These are phyloP conservation scores for Musca domestica DNA, from an alignment of 1,140 invertebrate genomes.

Conservation along the genomic window DNA sequence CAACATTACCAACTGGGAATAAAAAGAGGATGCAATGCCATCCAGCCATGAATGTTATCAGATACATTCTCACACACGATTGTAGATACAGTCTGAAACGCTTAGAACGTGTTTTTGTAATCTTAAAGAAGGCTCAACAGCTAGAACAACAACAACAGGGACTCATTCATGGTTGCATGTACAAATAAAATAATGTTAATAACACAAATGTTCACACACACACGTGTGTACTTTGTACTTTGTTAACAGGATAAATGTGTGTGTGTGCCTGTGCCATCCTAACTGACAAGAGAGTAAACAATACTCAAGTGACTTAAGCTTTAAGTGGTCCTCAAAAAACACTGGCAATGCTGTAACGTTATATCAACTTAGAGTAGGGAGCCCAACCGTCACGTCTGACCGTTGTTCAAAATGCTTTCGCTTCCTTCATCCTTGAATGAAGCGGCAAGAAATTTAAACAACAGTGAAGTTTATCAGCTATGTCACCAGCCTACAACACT, in stretches of 20 bases:
- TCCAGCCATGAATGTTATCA: too few relatives aligned
- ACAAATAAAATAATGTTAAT: too few relatives aligned
- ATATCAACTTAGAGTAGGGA: too few relatives aligned
- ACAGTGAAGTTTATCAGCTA: neutral
- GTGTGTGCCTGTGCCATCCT: too few relatives aligned
- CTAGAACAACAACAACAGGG: neutral
- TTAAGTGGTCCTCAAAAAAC: slow-evolving; percentile 4
- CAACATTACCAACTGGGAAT: too few relatives aligned
- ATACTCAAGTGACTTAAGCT: slow-evolving; percentile 13
- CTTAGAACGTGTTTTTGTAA: too few relatives aligned
- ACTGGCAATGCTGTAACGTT: neutral
- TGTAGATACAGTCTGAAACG: too few relatives aligned
- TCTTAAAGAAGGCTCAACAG: neutral
- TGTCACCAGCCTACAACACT: neutral
- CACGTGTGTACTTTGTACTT: neutral
- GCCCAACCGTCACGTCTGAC: too few relatives aligned
- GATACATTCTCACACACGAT: too few relatives aligned
- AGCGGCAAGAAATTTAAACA: neutral
- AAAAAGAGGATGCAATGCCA: too few relatives aligned
- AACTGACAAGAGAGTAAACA: slow-evolving; percentile 14
- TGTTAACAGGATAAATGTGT: too few relatives aligned
- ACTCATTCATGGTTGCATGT: too few relatives aligned
- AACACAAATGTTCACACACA: neutral
- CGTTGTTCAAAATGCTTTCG: neutral
- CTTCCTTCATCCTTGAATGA: neutral